phyloP scores from a whole-genome alignment of 2,797 vertebrate species.

The Micropoecilia bifurca region DNA sequence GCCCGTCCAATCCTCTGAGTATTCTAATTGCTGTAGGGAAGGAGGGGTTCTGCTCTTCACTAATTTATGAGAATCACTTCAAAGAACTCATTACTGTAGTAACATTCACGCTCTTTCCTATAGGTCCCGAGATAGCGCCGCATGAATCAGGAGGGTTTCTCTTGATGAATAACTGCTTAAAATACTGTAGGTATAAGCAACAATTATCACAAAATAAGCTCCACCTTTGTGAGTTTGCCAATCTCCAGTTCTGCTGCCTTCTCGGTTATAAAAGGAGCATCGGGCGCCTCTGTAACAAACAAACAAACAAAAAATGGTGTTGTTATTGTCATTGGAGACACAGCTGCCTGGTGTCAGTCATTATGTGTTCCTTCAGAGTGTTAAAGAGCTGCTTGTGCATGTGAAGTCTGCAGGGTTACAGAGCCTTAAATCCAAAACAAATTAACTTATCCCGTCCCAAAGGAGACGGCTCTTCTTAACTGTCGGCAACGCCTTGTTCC shows the following conservation, averaged over 20 bases:
- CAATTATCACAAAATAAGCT: slow-evolving; percentile 61
- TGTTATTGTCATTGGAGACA: slow-evolving; percentile 11
- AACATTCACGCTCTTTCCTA: slow-evolving; percentile 49
- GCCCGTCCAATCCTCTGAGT: slow-evolving; percentile 66
- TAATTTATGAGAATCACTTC: slow-evolving; percentile 78
- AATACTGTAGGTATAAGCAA: slow-evolving; percentile 63
- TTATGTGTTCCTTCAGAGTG: not conserved
- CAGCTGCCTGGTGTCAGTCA: slow-evolving; percentile 22
- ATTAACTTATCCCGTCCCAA: not conserved
- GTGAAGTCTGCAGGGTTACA: not conserved
- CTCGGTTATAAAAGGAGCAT: slow-evolving; percentile 84
- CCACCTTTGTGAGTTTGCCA: slow-evolving; percentile 89
- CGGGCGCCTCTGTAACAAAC: slow-evolving; percentile 85
- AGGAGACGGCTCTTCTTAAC: not conserved
- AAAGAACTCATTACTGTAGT: slow-evolving; percentile 76
- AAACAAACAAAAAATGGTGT: slow-evolving; percentile 12
- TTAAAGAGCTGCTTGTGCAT: not conserved
- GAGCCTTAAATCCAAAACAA: slow-evolving; percentile 1
- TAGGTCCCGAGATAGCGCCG: slow-evolving; percentile 52
- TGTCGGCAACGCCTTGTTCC: not conserved
- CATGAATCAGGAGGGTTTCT: slow-evolving; percentile 50
- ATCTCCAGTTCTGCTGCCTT: slow-evolving; percentile 87
- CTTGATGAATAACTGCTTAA: slow-evolving; percentile 50
- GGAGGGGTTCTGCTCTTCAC: slow-evolving; percentile 61
- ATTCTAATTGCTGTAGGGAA: slow-evolving; percentile 69